Percentiles rank a stretch among this genome's conserved stretches.
phyloP scores from a whole-genome alignment of 2,797 vertebrate genomes.

The Podargus strigoides region DNA sequence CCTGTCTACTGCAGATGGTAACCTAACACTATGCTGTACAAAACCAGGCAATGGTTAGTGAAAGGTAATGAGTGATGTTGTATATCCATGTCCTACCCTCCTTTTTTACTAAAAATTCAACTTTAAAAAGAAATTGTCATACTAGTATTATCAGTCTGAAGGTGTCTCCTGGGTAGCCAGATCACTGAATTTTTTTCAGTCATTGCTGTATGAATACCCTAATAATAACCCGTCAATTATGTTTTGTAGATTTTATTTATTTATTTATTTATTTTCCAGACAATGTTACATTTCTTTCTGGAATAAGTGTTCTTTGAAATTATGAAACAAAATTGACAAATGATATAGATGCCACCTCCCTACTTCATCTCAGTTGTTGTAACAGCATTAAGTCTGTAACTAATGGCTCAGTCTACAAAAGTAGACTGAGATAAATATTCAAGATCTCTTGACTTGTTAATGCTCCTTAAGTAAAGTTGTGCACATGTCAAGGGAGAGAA shows the following conservation, averaged over 20 bases:
- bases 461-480: neutral
- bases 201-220: neutral
- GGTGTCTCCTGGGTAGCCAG: neutral
- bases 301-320: neutral
- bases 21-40: neutral
- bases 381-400: neutral
- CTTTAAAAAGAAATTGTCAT: neutral
- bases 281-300: neutral
- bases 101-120: neutral
- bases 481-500: neutral
- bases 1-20: neutral
- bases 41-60: neutral
- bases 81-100: neutral
- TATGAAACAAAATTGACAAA: neutral
- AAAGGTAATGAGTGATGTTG: neutral
- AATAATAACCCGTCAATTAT: neutral
- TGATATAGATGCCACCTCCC: neutral
- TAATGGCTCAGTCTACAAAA: neutral
- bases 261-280: rapidly evolving
- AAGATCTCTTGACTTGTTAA: neutral
- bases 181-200: neutral
- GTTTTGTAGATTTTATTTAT: neutral
- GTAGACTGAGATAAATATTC: conserved; percentile 8
- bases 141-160: neutral
- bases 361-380: neutral